Conservation (phyloP, 2,113 vertebrate species). For the Bos indicus region DNA sequence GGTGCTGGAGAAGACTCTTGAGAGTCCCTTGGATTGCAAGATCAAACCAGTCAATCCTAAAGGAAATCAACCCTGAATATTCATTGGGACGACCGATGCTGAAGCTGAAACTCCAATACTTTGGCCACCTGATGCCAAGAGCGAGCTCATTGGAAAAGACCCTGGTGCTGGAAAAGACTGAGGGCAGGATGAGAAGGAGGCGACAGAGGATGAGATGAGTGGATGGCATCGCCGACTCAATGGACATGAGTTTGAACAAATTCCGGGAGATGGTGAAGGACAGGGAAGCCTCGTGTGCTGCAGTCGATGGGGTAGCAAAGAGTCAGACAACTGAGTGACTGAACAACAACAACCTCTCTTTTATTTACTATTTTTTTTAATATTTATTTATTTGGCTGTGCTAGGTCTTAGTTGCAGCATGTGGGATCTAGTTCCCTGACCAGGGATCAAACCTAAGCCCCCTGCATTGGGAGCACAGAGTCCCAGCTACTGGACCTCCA, state of each 20-base stretch:
- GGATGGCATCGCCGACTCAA: background rate
- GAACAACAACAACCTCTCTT: background rate
- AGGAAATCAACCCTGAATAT: background rate
- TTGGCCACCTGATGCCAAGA: background rate
- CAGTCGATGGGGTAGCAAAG: background rate
- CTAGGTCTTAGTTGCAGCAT: background rate
- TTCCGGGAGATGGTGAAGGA: background rate
- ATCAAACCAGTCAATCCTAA: background rate
- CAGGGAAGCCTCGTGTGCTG: background rate
- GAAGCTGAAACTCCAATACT: background rate
- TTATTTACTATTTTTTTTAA: background rate
- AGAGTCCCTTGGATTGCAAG: background rate
- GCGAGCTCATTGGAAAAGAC: background rate
- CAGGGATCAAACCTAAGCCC: background rate
- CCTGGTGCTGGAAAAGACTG: background rate
- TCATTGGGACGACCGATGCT: background rate
- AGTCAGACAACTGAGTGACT: background rate
- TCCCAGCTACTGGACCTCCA: background rate
- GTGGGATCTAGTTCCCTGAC: background rate
- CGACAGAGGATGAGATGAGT: background rate
- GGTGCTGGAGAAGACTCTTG: background rate
- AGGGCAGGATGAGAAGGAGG: background rate
- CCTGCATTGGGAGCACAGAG: background rate
- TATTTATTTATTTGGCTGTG: background rate
- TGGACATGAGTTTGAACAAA: background rate